Evolutionary conservation across 2,113 vertebrate species (phyloP).

Genomic region (Notechis scutatus): DNA sequence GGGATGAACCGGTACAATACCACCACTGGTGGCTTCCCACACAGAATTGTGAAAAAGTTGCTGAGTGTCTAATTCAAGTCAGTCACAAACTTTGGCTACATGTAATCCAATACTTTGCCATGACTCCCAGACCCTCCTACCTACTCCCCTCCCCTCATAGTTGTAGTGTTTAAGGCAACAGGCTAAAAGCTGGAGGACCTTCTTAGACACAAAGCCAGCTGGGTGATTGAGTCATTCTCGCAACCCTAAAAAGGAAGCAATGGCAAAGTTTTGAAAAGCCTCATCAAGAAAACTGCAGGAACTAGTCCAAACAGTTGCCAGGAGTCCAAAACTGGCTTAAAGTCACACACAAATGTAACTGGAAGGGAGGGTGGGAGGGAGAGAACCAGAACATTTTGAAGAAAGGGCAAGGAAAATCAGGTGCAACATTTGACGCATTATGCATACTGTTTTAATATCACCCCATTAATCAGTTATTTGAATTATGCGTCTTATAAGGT

Average conservation of each 20-base stretch:
- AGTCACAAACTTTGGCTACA: no score
- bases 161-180: no score
- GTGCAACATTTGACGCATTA: neutral
- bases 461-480: neutral
- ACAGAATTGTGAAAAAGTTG: no score
- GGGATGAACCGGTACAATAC: no score
- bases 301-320: neutral
- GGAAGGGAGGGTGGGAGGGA: neutral
- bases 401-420: neutral
- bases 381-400: neutral
- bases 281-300: neutral
- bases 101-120: no score
- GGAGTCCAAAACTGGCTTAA: neutral
- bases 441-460: neutral
- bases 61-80: no score
- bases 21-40: no score
- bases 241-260: neutral
- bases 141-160: no score
- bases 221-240: neutral
- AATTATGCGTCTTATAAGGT: neutral
- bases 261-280: neutral
- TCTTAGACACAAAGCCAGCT: neutral
- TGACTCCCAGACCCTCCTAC: no score
- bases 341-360: neutral
- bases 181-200: no score